Evolutionary conservation across 1,140 invertebrate species (phyloP), one percentile per base, ranked within the genome.

Genomic region (Saccostrea echinata): DNA sequence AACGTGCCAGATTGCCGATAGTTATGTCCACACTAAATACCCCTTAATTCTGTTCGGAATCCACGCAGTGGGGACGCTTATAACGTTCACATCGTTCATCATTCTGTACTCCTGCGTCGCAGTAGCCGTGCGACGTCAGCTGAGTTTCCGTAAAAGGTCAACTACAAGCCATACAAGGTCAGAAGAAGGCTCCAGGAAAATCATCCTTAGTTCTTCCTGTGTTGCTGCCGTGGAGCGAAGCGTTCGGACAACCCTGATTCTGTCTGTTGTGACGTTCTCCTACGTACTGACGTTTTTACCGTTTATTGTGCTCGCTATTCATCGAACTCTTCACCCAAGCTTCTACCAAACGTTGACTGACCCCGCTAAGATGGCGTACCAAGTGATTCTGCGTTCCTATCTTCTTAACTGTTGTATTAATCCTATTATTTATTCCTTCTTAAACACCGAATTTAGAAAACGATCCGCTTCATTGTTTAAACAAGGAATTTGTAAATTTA

Each of bases 371-470:
- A 86, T 90, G 18, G 52, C 87, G 4, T 92, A 91, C 24, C 90
- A 91, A 57, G 84, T 92, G 51, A 91, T 92, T 68, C 83, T 91
- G 13, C 68, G 92, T n/a, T 92, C 92, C 9, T 93, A 93, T 86
- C 85, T 93, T 12, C 71, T 93, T 30, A 93, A 91, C 90, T 92
- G 92, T 90, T 90, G 89, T 12, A 76, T 91, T 35, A 93, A 93
- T 86, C 92, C 92, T 4, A 85, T 93, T 21, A 91, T 93, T 1
- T 93, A 93, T 86, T 92, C 91, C 0, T 88, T 92, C 24, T 91
- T 88, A 53, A 93, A 93, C 83, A 52, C 84, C 18, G 89, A 91
- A 84, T 93, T 93, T 82, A 80, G 92, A 13, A 80, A 85, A 43
- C 88, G 91, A 52, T 91, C 90, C 84, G 55, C 33, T 16, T 82